Conservation (phyloP, 2,888 invertebrate genomes). For the Sturmia bella region DNA sequence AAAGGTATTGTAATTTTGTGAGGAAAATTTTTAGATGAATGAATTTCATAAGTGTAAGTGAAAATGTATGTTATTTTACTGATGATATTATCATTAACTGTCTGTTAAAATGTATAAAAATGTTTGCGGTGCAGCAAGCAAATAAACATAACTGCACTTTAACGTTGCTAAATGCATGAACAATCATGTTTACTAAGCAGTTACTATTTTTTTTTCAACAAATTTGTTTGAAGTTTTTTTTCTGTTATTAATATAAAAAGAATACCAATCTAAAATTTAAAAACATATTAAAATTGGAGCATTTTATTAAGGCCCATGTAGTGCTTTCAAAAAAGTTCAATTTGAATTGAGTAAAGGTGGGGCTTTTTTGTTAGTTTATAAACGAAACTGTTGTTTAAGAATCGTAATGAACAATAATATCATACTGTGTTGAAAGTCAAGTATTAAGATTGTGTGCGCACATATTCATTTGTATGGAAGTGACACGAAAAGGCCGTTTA, state of each 20-base stretch:
- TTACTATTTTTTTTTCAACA: conserved; percentile 51
- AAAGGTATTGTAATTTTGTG: conserved; percentile 9
- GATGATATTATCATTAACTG: conserved; percentile 68
- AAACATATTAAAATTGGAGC: conserved; percentile 61
- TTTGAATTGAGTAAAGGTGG: conserved; percentile 60
- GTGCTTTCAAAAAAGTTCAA: conserved; percentile 29
- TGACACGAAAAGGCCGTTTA: too few species aligned
- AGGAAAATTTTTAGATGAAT: not conserved
- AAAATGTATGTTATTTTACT: conserved; percentile 54
- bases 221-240: conserved; percentile 36
- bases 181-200: conserved; percentile 51
- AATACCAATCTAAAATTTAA: conserved; percentile 7
- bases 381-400: conserved; percentile 1
- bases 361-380: conserved; percentile 45
- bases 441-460: too few species aligned
- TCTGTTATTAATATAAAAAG: not conserved
- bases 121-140: conserved; percentile 57
- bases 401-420: too few species aligned
- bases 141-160: conserved; percentile 55
- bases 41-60: conserved; percentile 1
- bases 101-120: conserved; percentile 66
- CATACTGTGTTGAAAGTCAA: too few species aligned
- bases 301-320: conserved; percentile 60
- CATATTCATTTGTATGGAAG: too few species aligned
- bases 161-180: conserved; percentile 34